Evolutionary conservation across 2,888 invertebrate genomes (phyloP).

Genomic region (Drosophila macrospina): DNA sequence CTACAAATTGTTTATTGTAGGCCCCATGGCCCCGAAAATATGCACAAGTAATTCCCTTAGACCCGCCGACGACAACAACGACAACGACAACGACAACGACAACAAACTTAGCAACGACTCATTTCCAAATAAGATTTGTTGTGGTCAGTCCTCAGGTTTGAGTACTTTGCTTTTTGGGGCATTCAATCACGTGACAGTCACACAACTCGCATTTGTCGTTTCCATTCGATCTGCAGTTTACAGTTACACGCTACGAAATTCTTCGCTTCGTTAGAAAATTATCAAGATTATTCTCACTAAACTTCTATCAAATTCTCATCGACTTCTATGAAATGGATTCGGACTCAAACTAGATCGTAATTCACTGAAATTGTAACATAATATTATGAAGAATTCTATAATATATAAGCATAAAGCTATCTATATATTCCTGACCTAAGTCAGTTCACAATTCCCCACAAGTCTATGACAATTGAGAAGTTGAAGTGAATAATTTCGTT

Average conservation of each 20-base stretch:
- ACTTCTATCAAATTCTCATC: background rate
- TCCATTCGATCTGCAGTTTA: slow-evolving; percentile 37
- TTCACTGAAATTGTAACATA: no score
- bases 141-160: slow-evolving; percentile 60
- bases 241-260: slow-evolving; percentile 42
- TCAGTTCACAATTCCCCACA: no score
- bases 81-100: slow-evolving; percentile 4
- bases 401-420: no score
- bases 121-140: slow-evolving; percentile 71
- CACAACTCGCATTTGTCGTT: slow-evolving; percentile 33
- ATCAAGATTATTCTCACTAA: background rate
- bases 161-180: slow-evolving; percentile 27
- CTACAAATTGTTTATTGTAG: slow-evolving; percentile 80
- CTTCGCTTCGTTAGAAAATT: background rate
- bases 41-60: slow-evolving; percentile 52
- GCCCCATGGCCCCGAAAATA: slow-evolving; percentile 56
- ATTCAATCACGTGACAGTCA: slow-evolving; percentile 61
- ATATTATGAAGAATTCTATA: no score
- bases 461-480: no score
- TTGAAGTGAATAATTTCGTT: no score
- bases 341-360: no score
- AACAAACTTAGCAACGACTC: slow-evolving; percentile 39
- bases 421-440: background rate
- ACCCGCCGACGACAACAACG: slow-evolving; percentile 25
- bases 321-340: background rate